Conservation (phyloP, 2,888 invertebrate species). For the Glaucopsyche alexis region DNA sequence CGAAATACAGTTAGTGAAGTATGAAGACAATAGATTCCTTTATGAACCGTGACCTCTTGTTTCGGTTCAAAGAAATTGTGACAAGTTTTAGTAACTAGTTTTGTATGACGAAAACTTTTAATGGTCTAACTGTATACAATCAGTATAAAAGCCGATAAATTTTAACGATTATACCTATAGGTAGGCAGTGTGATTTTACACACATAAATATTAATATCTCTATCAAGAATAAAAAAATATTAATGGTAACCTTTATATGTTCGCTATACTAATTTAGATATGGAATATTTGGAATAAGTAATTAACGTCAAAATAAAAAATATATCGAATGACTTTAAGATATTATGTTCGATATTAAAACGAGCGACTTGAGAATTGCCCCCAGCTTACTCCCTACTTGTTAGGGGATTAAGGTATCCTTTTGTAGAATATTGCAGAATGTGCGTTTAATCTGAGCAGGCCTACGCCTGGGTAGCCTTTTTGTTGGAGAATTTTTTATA, state of each 20-base stretch:
- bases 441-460: constrained; percentile 71
- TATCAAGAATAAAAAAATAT: background rate
- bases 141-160: constrained; percentile 14
- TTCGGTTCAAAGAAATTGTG: background rate
- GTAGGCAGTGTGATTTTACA: constrained; percentile 7
- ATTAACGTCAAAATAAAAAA: background rate
- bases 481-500: constrained; percentile 59
- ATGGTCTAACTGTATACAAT: constrained; percentile 13
- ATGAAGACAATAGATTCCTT: constrained; percentile 23
- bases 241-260: background rate
- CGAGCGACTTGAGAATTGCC: constrained; percentile 57
- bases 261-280: background rate
- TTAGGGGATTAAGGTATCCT: constrained; percentile 76
- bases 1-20: constrained; percentile 15
- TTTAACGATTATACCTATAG: background rate
- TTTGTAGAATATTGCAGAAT: constrained; percentile 77
- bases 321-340: background rate
- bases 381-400: constrained; percentile 69
- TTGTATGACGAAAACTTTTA: constrained; percentile 23
- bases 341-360: constrained; percentile 33
- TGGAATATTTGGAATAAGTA: background rate
- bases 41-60: constrained; percentile 12
- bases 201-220: background rate
- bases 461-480: constrained; percentile 64
- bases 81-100: constrained; percentile 22